Percentiles rank a stretch among this genome's conserved stretches.
phyloP scores from a whole-genome alignment of 2,797 vertebrate species.

The Valencia hispanica region DNA sequence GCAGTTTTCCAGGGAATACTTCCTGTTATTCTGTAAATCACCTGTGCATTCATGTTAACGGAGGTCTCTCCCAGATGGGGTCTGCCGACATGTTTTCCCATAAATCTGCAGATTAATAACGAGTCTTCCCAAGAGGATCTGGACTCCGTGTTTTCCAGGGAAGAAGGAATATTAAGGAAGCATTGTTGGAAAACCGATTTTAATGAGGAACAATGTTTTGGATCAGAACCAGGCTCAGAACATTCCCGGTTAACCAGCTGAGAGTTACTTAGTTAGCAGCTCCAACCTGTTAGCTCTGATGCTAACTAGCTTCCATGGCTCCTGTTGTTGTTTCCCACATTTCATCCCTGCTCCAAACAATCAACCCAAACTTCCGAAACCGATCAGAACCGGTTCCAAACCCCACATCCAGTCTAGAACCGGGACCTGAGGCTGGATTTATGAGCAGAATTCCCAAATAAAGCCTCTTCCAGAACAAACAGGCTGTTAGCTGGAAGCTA shows the following conservation, averaged over 20 bases:
- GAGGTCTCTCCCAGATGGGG: too few relatives aligned
- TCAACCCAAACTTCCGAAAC: background rate
- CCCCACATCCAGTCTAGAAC: too few relatives aligned
- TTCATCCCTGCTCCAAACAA: constrained; percentile 13
- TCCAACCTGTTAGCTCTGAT: constrained; percentile 12
- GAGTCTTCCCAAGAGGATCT: background rate
- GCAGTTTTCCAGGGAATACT: background rate
- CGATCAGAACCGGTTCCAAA: background rate
- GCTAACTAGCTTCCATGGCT: constrained; percentile 20
- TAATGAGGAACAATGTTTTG: background rate
- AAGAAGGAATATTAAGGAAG: too few relatives aligned
- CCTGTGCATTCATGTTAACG: background rate
- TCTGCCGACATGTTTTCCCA: too few relatives aligned
- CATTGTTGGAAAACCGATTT: background rate
- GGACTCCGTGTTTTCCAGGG: background rate
- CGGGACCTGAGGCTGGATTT: background rate
- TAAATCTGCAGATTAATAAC: background rate
- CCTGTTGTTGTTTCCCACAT: constrained; percentile 34
- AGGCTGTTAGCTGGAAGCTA: constrained; percentile 42
- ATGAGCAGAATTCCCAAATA: background rate
- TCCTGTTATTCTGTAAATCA: background rate
- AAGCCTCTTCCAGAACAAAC: background rate
- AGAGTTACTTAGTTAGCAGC: background rate
- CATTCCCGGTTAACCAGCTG: background rate
- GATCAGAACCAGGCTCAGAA: background rate